phyloP scores from a whole-genome alignment of 2,797 vertebrate species.

The Ctenosaura bakeri region DNA sequence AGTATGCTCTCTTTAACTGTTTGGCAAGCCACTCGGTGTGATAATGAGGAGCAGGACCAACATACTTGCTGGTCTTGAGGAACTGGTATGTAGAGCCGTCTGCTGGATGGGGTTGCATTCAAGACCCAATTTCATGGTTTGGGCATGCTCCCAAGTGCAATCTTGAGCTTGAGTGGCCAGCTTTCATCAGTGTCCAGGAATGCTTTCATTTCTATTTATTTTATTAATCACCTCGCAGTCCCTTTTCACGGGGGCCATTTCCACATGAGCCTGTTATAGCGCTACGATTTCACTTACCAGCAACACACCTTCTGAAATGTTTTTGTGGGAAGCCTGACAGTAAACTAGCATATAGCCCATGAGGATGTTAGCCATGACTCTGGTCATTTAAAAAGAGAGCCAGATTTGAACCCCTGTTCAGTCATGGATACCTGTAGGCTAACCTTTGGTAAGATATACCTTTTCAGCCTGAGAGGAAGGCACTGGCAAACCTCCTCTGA shows the following conservation, averaged over 20 bases:
- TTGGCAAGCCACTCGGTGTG: background rate
- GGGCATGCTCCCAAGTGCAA: background rate
- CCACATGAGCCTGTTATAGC: too few species aligned
- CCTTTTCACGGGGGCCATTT: too few species aligned
- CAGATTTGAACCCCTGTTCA: too few species aligned
- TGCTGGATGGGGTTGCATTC: background rate
- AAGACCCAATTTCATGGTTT: background rate
- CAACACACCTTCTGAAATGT: constrained; percentile 7
- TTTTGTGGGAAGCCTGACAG: background rate
- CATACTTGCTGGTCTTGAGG: background rate
- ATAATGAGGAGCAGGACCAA: background rate
- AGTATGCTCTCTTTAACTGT: background rate
- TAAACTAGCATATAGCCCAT: background rate
- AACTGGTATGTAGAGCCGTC: background rate
- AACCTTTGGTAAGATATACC: too few species aligned
- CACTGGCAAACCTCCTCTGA: too few species aligned
- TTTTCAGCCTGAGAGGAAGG: too few species aligned
- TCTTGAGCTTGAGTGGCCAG: background rate
- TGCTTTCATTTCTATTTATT: background rate
- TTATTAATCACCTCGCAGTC: background rate
- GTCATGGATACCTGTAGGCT: too few species aligned
- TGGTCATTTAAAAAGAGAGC: background rate
- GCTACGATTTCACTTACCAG: background rate
- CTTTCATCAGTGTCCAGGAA: background rate
- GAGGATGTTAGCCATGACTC: background rate